Evolutionary conservation across 2,113 vertebrate genomes (phyloP).

Genomic region (Oenanthe melanoleuca): DNA sequence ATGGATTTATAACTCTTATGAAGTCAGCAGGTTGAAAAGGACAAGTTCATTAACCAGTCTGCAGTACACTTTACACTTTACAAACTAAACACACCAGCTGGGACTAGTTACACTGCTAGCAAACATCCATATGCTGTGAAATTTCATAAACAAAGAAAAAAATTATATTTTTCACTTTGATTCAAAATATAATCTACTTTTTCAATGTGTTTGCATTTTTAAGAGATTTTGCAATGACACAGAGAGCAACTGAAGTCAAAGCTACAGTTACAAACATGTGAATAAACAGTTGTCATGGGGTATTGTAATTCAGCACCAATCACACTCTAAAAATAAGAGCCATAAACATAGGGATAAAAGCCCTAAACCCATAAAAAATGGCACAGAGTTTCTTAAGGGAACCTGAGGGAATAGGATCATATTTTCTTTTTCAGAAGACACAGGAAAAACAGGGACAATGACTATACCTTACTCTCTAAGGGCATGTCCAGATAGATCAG

Average conservation of each 20-base stretch:
- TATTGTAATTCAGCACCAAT: conserved; percentile 16
- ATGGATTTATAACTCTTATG: not conserved
- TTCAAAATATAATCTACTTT: conserved; percentile 28
- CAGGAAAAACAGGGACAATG: not conserved
- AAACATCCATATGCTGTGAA: conserved; percentile 29
- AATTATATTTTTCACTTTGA: not conserved
- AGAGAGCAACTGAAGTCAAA: conserved; percentile 27
- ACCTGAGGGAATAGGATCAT: not conserved
- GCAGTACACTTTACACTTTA: not conserved
- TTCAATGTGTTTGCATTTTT: not conserved
- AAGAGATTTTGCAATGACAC: conserved; percentile 17
- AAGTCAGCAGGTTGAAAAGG: conserved; percentile 23
- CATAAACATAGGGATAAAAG: not conserved
- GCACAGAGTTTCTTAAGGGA: not conserved
- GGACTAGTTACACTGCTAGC: conserved; percentile 12
- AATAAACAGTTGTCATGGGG: conserved; percentile 17
- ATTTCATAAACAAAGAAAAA: conserved; percentile 44
- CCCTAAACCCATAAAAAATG: not conserved
- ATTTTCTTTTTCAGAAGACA: not conserved
- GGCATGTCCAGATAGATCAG: not conserved
- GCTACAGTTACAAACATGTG: not conserved
- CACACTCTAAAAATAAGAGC: conserved; percentile 16
- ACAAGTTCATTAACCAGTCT: conserved; percentile 30
- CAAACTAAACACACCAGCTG: conserved; percentile 42
- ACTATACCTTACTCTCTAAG: not conserved